Base-by-base conservation (phyloP, 2,113 vertebrate genomes). In the Thamnophis sirtalis region DNA sequence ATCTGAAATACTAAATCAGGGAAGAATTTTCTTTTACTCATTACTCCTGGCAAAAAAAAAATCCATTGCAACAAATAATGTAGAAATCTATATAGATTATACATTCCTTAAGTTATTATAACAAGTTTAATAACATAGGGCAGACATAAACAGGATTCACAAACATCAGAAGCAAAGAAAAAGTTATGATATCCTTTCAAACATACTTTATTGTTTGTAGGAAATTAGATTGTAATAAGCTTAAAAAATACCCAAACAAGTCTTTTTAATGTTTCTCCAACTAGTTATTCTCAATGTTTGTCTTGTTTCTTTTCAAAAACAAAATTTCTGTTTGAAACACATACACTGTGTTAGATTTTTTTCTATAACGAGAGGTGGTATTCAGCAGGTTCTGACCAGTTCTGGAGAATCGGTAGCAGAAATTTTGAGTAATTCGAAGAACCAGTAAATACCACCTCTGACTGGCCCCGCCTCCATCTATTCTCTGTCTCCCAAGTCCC, bases 11-110 rank as follows among this genome's bases (percentile, higher is more conserved):
- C 85, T 53, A 86, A 86, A 86, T 50, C 7, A n/a, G 49, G 15
- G 91, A 93, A 94, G 5, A 94, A 92, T 9, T 10, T 55, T 88
- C 22, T 21, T 80, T 56, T 26, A 85, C 73, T 86, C 19, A 11
- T 1, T 19, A 58, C 33, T 3, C 26, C 15, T 54, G 68, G 9
- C 51, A 89, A 50, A 94, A 91, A 28, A 73, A 91, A 73, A 91
- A 15, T 13, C 51, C 21, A 4, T 0, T 49, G 3, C 43, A 53
- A 4, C 28, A 51, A 11, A 90, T 43, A 5, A 9, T 89, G 50
- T 7, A 55, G 1, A 87, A 89, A 21, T 89, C 53, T 87, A 54
- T 5, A 26, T 2, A 84, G 26, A 85, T 11, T 19, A 15, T 86
- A 53, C 5, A 54, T 68, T 43, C n/a, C 43, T 68, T 73, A 68